Conservation (phyloP, 2,888 invertebrate genomes). For the Notodonta dromedarius region DNA sequence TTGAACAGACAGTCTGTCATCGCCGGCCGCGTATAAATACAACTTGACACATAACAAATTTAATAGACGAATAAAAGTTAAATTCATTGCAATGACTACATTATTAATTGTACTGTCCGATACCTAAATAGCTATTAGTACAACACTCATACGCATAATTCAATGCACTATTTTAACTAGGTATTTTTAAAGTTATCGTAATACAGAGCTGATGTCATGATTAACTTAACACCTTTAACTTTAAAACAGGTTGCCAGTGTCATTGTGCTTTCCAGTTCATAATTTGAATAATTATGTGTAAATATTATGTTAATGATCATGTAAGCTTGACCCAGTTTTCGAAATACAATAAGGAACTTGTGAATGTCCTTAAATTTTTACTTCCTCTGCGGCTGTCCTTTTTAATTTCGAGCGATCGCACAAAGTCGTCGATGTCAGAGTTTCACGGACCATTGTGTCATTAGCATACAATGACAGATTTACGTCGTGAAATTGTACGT, state of each 20-base stretch:
- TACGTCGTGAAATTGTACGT: constrained; percentile 32
- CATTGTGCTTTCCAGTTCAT: constrained; percentile 21
- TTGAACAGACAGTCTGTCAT: constrained; percentile 46
- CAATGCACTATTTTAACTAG: neutral
- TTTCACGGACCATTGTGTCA: constrained; percentile 46
- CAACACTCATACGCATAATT: constrained; percentile 3
- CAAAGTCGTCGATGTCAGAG: constrained; percentile 40
- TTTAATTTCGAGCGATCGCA: constrained; percentile 42
- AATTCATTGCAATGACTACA: constrained; percentile 35
- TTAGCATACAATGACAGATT: constrained; percentile 54
- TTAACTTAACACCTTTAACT: constrained; percentile 11
- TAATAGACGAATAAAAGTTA: constrained; percentile 40
- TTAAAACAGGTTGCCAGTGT: constrained; percentile 16
- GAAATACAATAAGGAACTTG: constrained; percentile 44
- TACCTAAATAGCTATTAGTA: constrained; percentile 8
- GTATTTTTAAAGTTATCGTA: too few relatives aligned
- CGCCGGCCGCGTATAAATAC: constrained; percentile 43
- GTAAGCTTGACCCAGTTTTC: constrained; percentile 36
- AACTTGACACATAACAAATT: constrained; percentile 43
- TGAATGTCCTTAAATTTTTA: constrained; percentile 43
- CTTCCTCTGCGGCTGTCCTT: constrained; percentile 43
- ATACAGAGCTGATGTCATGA: neutral
- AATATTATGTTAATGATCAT: constrained; percentile 24
- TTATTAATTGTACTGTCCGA: constrained; percentile 17
- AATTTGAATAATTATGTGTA: constrained; percentile 26